A percentile compares a stretch with the other conserved stretches of the same genome.
Evolutionary conservation across 2,113 vertebrate genomes (phyloP).

Genomic region (Natator depressus): DNA sequence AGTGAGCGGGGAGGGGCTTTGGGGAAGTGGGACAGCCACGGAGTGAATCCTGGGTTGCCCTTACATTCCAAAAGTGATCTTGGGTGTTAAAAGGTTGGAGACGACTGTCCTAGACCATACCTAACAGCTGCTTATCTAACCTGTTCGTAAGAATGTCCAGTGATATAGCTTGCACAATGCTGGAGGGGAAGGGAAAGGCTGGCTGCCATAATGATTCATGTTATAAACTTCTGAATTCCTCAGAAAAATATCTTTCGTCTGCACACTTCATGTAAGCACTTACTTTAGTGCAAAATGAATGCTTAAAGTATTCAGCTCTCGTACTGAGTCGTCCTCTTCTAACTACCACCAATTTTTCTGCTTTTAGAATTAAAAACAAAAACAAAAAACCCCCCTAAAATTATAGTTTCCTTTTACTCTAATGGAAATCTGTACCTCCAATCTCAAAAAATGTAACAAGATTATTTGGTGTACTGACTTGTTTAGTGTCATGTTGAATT

Average conservation of each 20-base stretch:
- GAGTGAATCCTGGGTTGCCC: too few relatives aligned
- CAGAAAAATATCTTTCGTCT: neutral
- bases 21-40: too few relatives aligned
- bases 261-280: neutral
- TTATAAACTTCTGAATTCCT: neutral
- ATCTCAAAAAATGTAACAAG: neutral
- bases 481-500: neutral
- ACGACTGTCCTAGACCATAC: too few relatives aligned
- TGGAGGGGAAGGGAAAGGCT: neutral
- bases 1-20: too few relatives aligned
- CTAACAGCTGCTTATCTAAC: neutral
- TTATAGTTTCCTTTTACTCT: neutral
- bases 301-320: neutral
- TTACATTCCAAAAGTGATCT: too few relatives aligned
- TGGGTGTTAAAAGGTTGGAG: too few relatives aligned
- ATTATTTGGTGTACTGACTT: neutral
- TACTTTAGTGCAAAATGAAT: neutral
- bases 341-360: neutral
- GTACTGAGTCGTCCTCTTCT: neutral
- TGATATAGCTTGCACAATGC: neutral
- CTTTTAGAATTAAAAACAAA: neutral
- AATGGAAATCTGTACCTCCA: neutral
- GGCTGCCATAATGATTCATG: rapidly evolving
- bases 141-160: neutral
- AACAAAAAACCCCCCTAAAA: neutral